phyloP scores from a whole-genome alignment of 2,888 invertebrate genomes.

The Platerodrilus igneus region DNA sequence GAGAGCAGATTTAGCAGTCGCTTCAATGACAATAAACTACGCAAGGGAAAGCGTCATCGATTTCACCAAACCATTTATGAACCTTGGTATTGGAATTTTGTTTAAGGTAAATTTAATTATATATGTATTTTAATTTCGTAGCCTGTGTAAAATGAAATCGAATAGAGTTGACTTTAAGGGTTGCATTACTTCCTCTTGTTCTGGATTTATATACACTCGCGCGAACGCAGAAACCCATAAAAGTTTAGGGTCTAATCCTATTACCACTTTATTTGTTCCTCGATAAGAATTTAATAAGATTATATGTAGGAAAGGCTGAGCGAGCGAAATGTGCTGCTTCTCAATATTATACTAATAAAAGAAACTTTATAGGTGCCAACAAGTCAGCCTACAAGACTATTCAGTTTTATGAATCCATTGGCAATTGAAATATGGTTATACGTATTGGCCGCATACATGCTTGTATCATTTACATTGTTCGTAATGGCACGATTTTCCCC shows the following conservation, averaged over 20 bases:
- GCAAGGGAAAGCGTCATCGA: constrained; percentile 92
- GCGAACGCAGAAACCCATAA: no score
- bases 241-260: no score
- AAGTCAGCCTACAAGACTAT: constrained; percentile 80
- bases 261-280: no score
- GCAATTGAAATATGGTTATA: constrained; percentile 97
- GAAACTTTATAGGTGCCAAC: constrained; percentile 70
- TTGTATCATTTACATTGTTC: constrained; percentile 90
- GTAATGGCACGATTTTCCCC: constrained; percentile 96
- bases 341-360: no score
- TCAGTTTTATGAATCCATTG: constrained; percentile 95
- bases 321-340: no score
- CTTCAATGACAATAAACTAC: constrained; percentile 97
- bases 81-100: constrained; percentile 91
- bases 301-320: no score
- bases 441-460: constrained; percentile 87
- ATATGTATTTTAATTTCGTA: no score
- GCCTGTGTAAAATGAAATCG: no score
- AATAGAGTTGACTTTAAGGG: no score
- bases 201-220: no score
- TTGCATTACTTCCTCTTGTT: no score
- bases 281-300: no score
- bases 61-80: constrained; percentile 98
- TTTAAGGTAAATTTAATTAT: constrained; percentile 77
- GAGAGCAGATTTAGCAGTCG: constrained; percentile 94